phyloP scores from a whole-genome alignment of 1,140 invertebrate genomes.

The Drosophila watanabei region DNA sequence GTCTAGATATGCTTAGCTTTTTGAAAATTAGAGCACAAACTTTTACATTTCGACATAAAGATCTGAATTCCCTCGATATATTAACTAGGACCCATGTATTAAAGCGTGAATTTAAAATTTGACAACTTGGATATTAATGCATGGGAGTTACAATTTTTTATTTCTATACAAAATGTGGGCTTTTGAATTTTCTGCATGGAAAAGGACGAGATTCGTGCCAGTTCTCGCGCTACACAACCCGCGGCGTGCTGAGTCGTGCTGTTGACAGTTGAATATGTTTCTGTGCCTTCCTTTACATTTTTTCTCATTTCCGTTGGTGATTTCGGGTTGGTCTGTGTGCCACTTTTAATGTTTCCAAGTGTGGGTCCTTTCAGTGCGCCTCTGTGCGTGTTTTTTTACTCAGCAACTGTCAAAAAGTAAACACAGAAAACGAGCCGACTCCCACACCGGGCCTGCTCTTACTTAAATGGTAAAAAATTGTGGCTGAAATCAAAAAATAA shows the following conservation, averaged over 20 bases:
- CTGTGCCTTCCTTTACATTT: constrained; percentile 16
- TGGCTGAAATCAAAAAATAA: constrained; percentile 13
- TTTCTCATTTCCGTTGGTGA: constrained; percentile 18
- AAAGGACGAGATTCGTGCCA: constrained; percentile 18
- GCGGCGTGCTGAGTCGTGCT: constrained; percentile 17
- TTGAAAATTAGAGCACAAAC: neutral
- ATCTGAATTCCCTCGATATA: neutral
- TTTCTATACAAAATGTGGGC: constrained; percentile 5
- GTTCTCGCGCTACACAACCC: constrained; percentile 19
- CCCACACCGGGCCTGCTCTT: constrained; percentile 18
- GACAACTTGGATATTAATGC: neutral
- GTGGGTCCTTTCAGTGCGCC: constrained; percentile 17
- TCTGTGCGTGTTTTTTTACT: constrained; percentile 13
- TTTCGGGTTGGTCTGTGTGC: constrained; percentile 17
- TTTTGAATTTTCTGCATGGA: constrained; percentile 5
- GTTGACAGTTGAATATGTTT: constrained; percentile 21
- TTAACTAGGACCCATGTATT: neutral
- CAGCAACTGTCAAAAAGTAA: constrained; percentile 22
- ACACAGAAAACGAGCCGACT: constrained; percentile 17
- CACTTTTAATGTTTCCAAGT: constrained; percentile 13
- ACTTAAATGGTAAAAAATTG: constrained; percentile 21
- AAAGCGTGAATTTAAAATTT: neutral
- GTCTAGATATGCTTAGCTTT: neutral
- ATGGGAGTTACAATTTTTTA: too few relatives aligned
- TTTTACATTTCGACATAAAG: neutral